Evolutionary conservation across 1,140 invertebrate species (phyloP).

Genomic region (Temnothorax curvispinosus): DNA sequence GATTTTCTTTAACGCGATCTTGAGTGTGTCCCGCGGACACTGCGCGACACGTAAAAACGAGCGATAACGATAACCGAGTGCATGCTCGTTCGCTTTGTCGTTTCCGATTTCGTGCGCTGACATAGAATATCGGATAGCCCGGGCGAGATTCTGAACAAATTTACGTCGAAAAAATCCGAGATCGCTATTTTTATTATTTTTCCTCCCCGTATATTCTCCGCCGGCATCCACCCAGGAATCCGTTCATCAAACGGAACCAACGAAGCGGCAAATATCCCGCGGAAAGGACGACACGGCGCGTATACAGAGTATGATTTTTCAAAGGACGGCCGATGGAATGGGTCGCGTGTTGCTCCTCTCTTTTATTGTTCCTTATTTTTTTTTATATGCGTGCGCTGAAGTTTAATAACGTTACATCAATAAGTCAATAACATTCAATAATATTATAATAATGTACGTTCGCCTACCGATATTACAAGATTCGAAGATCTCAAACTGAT

Average conservation of each 20-base stretch:
- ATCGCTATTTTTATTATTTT: constrained; percentile 76
- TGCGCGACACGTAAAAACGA: neutral
- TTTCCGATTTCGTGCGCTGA: constrained; percentile 18
- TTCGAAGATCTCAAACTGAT: neutral
- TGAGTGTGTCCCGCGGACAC: neutral
- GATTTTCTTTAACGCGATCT: neutral
- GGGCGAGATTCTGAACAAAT: constrained; percentile 36
- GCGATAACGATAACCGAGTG: constrained; percentile 18
- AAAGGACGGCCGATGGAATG: constrained; percentile 71
- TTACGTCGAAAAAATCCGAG: constrained; percentile 52
- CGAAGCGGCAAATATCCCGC: constrained; percentile 78
- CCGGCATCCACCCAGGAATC: constrained; percentile 65
- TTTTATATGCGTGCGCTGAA: neutral
- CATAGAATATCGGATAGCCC: constrained; percentile 36
- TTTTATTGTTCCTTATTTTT: neutral
- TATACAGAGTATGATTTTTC: constrained; percentile 77
- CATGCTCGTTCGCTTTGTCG: neutral
- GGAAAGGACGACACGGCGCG: constrained; percentile 70
- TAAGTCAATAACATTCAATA: neutral
- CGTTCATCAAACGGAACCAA: constrained; percentile 80
- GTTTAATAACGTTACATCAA: constrained; percentile 1
- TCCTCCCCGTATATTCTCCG: constrained; percentile 70
- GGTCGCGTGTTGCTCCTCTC: constrained; percentile 39
- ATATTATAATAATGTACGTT: neutral
- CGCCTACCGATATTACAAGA: neutral